Conservation (phyloP, 2,888 invertebrate genomes). For the Nomada fucata region DNA sequence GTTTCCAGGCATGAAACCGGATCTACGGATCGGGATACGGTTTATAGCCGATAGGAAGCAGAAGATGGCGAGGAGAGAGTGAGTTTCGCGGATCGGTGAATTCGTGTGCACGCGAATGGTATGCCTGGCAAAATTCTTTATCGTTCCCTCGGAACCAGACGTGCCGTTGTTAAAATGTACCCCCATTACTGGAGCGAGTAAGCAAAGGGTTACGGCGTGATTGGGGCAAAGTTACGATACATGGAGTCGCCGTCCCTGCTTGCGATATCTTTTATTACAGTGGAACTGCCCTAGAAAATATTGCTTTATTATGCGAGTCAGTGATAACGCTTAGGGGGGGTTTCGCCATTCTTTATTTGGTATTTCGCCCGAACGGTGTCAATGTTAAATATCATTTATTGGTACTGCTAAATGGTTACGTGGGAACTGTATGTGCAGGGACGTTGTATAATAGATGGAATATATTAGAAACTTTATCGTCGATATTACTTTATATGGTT, state of each 20-base stretch:
- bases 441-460: too few species aligned
- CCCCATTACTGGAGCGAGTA: slow-evolving; percentile 5
- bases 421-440: too few species aligned
- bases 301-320: slow-evolving; percentile 32
- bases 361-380: background rate
- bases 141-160: slow-evolving; percentile 58
- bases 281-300: background rate
- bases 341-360: too few species aligned
- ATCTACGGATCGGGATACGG: slow-evolving; percentile 59
- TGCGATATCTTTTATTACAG: background rate
- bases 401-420: background rate
- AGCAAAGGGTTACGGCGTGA: slow-evolving; percentile 45
- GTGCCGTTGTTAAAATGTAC: slow-evolving; percentile 33
- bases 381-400: slow-evolving; percentile 1
- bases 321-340: too few species aligned
- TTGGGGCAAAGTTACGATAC: slow-evolving; percentile 21
- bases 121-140: slow-evolving; percentile 69
- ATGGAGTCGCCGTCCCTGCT: slow-evolving; percentile 5
- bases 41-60: slow-evolving; percentile 72
- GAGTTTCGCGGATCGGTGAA: slow-evolving; percentile 77
- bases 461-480: background rate
- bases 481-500: too few species aligned
- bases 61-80: slow-evolving; percentile 72
- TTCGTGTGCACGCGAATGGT: slow-evolving; percentile 63
- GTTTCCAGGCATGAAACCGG: slow-evolving; percentile 71